phyloP scores from a whole-genome alignment of 2,797 vertebrate genomes.

The Pogonophryne albipinna region DNA sequence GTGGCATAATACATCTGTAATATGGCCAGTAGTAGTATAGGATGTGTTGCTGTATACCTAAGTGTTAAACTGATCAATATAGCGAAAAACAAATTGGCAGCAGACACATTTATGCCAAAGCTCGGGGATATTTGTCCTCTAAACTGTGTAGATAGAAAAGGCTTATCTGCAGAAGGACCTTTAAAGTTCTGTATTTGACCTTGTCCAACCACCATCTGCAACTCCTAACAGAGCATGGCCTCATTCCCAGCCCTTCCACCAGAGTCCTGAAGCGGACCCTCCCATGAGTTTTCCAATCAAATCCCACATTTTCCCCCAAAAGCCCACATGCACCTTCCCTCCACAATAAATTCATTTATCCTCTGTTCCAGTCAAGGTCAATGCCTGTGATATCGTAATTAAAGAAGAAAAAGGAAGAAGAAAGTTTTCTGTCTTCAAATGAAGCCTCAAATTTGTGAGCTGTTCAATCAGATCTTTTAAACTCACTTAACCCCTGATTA shows the following conservation, averaged over 20 bases:
- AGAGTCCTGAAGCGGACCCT: constrained; percentile 28
- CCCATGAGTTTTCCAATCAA: constrained; percentile 35
- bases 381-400: constrained; percentile 75
- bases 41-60: background rate
- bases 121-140: background rate
- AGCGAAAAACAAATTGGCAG: background rate
- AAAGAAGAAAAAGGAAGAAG: constrained; percentile 63
- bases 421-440: constrained; percentile 74
- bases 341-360: constrained; percentile 72
- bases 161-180: background rate
- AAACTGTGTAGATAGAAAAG: background rate
- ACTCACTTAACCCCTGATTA: constrained; percentile 79
- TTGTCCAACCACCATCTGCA: background rate
- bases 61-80: background rate
- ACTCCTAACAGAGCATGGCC: constrained; percentile 3
- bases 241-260: constrained; percentile 54
- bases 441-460: constrained; percentile 70
- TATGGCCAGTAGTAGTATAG: background rate
- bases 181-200: constrained; percentile 1
- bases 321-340: constrained; percentile 32
- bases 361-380: constrained; percentile 77
- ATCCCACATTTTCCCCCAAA: constrained; percentile 37
- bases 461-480: constrained; percentile 81
- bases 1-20: too few relatives aligned
- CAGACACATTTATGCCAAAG: background rate